phyloP scores from a whole-genome alignment of 2,113 vertebrate genomes.

The Scytalopus superciliaris region DNA sequence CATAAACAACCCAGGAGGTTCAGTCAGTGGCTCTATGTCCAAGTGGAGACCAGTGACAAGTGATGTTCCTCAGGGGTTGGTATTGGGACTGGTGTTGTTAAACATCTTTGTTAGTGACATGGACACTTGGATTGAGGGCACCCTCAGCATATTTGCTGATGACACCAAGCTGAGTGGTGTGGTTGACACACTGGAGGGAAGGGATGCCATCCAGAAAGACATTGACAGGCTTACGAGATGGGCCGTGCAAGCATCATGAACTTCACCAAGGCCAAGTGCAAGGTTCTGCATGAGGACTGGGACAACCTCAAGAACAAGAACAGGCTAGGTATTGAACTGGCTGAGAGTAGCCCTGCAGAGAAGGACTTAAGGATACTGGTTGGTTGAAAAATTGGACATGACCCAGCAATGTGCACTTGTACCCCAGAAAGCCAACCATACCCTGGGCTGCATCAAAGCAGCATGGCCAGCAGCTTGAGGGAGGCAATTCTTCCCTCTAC shows the following conservation, averaged over 20 bases:
- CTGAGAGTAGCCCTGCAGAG: neutral
- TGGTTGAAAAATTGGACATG: accelerated
- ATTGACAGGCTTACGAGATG: neutral
- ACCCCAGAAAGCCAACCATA: neutral
- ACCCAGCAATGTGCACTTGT: neutral
- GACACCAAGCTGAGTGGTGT: neutral
- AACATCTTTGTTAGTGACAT: neutral
- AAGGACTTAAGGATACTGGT: neutral
- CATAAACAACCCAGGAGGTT: neutral
- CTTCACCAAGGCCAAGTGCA: neutral
- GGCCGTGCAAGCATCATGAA: neutral
- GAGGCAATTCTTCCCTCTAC: neutral
- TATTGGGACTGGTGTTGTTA: neutral
- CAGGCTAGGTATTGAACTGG: neutral
- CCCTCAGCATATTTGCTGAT: too few relatives aligned
- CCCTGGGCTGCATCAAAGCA: neutral
- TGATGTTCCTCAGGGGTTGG: neutral
- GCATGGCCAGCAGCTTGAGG: neutral
- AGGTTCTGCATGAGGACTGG: neutral
- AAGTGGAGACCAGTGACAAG: neutral
- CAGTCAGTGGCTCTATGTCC: neutral
- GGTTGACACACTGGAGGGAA: neutral
- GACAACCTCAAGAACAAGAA: neutral
- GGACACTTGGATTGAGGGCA: neutral
- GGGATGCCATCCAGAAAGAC: neutral